Evolutionary conservation across 2,797 vertebrate species (phyloP).

Genomic region (Artibeus jamaicensis): DNA sequence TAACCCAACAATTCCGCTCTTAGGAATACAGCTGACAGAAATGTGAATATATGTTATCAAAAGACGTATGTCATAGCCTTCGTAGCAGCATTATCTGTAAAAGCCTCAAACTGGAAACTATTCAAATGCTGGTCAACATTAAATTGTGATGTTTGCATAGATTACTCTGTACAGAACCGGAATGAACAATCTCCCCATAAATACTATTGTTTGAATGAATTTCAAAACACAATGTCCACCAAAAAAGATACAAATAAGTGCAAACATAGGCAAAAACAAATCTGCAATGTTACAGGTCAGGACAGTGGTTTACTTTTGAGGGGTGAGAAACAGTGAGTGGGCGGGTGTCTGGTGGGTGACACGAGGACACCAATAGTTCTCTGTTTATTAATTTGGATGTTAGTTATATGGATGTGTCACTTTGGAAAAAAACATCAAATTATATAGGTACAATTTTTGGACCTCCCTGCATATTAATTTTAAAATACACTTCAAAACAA

Average conservation of each 20-base stretch:
- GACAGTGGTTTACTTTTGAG: neutral
- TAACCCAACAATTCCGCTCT: neutral
- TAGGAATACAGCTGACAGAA: neutral
- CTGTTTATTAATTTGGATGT: neutral
- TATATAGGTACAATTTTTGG: neutral
- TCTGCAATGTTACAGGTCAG: neutral
- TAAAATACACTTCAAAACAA: neutral
- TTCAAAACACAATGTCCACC: conserved; percentile 1
- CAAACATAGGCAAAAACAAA: neutral
- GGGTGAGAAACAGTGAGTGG: neutral
- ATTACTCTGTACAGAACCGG: neutral
- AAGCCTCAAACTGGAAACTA: neutral
- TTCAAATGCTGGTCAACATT: neutral
- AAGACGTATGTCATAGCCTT: neutral
- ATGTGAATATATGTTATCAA: neutral
- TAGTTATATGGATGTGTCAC: neutral
- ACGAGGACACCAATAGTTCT: neutral
- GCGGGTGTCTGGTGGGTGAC: neutral
- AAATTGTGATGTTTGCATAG: neutral
- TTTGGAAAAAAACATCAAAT: neutral
- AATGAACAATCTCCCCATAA: neutral
- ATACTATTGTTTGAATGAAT: conserved; percentile 7
- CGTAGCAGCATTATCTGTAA: neutral
- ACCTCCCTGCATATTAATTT: neutral
- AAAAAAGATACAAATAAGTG: neutral